A percentile compares a stretch with the other conserved stretches of the same genome.
Conservation (phyloP, 2,797 vertebrate species). For the Ambastaia sidthimunki region DNA sequence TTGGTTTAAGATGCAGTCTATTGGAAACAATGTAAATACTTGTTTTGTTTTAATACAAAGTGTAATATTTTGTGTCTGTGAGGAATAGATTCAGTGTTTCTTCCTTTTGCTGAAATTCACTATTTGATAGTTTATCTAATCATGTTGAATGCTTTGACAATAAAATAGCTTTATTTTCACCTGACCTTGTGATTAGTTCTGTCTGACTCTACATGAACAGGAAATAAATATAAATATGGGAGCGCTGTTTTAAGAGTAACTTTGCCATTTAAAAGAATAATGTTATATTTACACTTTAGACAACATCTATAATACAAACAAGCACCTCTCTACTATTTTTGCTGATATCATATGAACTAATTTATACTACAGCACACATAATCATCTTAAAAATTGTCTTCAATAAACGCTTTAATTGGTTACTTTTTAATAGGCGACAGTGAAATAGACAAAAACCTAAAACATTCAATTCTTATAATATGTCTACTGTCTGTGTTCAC, state of each 20-base stretch:
- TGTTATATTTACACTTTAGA: background rate
- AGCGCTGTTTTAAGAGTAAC: background rate
- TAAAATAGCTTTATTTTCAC: constrained; percentile 99
- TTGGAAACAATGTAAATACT: constrained; percentile 84
- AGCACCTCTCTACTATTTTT: background rate
- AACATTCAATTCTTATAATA: background rate
- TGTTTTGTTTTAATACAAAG: constrained; percentile 88
- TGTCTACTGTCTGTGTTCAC: background rate
- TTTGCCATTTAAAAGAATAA: too few relatives aligned
- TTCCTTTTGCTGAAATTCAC: constrained; percentile 90
- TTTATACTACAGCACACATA: background rate
- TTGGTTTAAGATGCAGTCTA: constrained; percentile 86
- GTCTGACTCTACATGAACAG: constrained; percentile 4
- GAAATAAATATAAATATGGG: background rate
- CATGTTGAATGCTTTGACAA: constrained; percentile 99
- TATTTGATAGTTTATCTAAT: constrained; percentile 98
- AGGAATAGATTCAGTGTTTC: constrained; percentile 90
- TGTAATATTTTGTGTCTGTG: constrained; percentile 98
- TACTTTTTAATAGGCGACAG: background rate
- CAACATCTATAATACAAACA: background rate
- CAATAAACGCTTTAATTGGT: background rate
- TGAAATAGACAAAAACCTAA: background rate
- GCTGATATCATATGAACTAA: background rate
- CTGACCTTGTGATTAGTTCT: constrained; percentile 71
- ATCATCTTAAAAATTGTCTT: background rate